Percentiles rank a stretch among this genome's conserved stretches.
Conservation (phyloP, 92 coral and sea anemone genomes). For the Porites cylindrica region DNA sequence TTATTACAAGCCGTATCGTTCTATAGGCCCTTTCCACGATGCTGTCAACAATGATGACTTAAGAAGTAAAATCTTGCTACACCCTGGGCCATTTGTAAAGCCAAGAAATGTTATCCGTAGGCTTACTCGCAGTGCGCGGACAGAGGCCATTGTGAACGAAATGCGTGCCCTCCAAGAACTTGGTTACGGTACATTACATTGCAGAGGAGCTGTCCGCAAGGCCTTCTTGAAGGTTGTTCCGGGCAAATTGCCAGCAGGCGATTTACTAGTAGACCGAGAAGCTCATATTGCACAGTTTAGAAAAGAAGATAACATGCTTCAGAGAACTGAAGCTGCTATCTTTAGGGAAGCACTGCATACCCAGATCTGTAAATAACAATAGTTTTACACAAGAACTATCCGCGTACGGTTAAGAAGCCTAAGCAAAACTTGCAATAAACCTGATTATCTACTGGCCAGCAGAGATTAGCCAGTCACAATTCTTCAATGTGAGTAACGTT, state of each 20-base stretch:
- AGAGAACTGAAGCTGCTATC: neutral
- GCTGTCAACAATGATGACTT: too few species aligned
- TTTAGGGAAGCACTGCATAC: neutral
- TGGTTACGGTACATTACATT: neutral
- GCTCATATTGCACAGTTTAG: neutral
- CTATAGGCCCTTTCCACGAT: too few species aligned
- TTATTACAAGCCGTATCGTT: too few species aligned
- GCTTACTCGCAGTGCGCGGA: neutral
- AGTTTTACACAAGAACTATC: too few species aligned
- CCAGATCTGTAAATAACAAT: too few species aligned
- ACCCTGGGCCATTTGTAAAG: neutral
- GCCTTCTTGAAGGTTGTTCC: neutral
- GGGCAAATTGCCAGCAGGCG: neutral
- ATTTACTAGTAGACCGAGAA: neutral
- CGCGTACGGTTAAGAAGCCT: too few species aligned
- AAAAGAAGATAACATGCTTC: neutral
- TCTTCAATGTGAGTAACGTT: too few species aligned
- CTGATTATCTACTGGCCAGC: too few species aligned
- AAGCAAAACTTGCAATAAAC: too few species aligned
- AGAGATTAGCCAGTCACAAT: too few species aligned
- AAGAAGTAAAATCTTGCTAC: too few species aligned
- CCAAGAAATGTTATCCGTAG: neutral
- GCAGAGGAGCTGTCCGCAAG: neutral
- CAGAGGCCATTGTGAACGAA: neutral
- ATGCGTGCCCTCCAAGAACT: neutral